phyloP scores from a whole-genome alignment of 1,140 invertebrate genomes.

The Magallana ariakensis region DNA sequence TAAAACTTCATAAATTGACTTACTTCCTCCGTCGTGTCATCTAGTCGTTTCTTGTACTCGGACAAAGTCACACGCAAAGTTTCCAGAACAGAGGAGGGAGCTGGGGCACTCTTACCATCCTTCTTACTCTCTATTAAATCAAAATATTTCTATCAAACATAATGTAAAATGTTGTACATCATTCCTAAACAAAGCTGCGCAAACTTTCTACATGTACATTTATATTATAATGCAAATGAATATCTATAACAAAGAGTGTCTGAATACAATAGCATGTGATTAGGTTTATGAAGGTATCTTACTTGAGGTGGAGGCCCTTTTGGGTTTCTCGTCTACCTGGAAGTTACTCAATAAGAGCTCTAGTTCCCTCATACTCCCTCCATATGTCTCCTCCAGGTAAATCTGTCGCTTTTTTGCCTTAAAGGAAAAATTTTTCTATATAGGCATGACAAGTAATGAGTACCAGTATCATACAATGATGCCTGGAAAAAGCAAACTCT shows the following conservation, averaged over 20 bases:
- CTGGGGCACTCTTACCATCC: slow-evolving; percentile 59
- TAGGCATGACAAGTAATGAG: too few relatives aligned
- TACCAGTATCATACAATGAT: too few relatives aligned
- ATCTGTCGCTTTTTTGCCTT: slow-evolving; percentile 77
- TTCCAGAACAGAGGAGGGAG: slow-evolving; percentile 71
- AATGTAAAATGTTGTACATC: too few relatives aligned
- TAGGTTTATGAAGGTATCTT: neutral
- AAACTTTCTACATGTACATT: too few relatives aligned
- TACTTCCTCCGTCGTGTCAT: slow-evolving; percentile 73
- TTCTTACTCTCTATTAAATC: slow-evolving; percentile 61
- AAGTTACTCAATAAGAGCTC: slow-evolving; percentile 75
- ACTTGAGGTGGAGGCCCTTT: slow-evolving; percentile 51
- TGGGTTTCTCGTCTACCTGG: slow-evolving; percentile 63
- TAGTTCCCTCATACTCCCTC: slow-evolving; percentile 75
- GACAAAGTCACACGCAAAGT: slow-evolving; percentile 67
- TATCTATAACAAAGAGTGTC: too few relatives aligned
- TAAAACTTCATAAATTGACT: neutral
- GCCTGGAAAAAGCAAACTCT: neutral
- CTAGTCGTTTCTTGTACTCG: slow-evolving; percentile 70
- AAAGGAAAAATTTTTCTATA: slow-evolving; percentile 3
- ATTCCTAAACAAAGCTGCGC: too few relatives aligned
- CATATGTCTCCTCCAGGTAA: slow-evolving; percentile 76
- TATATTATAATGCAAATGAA: too few relatives aligned
- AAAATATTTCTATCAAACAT: neutral
- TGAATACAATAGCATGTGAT: too few relatives aligned